Evolutionary conservation across 1,140 invertebrate genomes (phyloP), one percentile per base, ranked within the genome.

Genomic region (Drosophila pseudoananassae): DNA sequence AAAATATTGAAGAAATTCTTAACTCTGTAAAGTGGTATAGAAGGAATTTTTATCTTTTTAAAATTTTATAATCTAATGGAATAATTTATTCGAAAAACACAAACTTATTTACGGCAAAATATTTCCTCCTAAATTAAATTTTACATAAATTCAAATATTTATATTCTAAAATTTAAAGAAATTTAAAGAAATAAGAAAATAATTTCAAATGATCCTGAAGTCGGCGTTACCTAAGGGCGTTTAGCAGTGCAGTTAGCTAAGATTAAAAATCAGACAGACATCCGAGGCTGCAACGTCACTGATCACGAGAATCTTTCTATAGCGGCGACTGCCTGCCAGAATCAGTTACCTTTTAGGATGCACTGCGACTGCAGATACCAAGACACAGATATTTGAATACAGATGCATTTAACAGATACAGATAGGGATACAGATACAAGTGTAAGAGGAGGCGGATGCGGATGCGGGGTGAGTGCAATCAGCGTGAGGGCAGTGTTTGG

Each of bases 231-330:
- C 49, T 23, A 33, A 65, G 45, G 55, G 57, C 33, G 25, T 20
- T 33, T 12, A 4, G 15, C 33, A 29, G 38, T 40, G 47, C 36
- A 52, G 36, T 53, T 68, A 23, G 40, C 40, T 47, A 51, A 58
- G 65, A 70, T 58, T 71, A 52, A 59, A 15, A 52, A 15, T 31
- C 20, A 82, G 68, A 52, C 60, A 82, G 56, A 64, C 36, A 69
- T 64, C 66, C 56, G 53, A 55, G 46, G 55, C 54, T 29, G 38
- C 57, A 31, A 82, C 63, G 74, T 78, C 76, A 77, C 70, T 61
- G 80, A 82, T 82, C 80, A 82, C 79, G 79, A 84, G 79, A 49
- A 79, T 76, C 63, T 61, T 63, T 70, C 80, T 83, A 75, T 71
- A 68, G 64, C 50, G 73, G 75, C 75, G 77, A 47, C 77, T 74